Percentiles rank a stretch among this genome's conserved stretches.
Conservation (phyloP, 92 coral and sea anemone genomes). For the Plumapathes pennacea region DNA sequence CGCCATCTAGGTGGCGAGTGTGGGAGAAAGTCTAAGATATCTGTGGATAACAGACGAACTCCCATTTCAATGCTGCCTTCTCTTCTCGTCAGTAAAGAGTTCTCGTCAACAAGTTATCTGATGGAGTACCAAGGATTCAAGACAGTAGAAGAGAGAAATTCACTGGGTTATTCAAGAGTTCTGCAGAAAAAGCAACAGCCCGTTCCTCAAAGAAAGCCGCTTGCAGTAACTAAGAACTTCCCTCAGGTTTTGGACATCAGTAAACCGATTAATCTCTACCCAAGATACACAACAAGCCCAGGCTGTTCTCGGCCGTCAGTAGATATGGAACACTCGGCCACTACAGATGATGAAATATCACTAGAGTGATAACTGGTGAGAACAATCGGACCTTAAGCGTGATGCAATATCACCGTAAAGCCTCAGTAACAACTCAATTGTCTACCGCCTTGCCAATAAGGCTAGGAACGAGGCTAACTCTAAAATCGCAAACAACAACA, state of each 20-base stretch:
- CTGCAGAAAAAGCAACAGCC: constrained; percentile 25
- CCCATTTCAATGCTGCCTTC: constrained; percentile 8
- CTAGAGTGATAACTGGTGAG: too few species aligned
- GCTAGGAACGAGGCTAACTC: too few species aligned
- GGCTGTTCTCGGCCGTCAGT: too few species aligned
- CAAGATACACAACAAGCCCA: neutral
- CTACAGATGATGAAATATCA: too few species aligned
- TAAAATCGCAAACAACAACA: too few species aligned
- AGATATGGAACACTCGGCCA: too few species aligned
- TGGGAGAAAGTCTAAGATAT: neutral
- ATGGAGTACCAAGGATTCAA: constrained; percentile 50
- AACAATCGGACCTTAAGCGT: too few species aligned
- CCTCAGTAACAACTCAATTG: too few species aligned
- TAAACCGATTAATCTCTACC: constrained; percentile 32
- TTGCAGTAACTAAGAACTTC: neutral
- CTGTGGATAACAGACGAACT: neutral
- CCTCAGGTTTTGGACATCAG: constrained; percentile 42
- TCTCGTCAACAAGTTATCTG: constrained; percentile 25
- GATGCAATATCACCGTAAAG: too few species aligned
- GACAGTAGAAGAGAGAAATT: constrained; percentile 56
- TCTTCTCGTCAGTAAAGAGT: constrained; percentile 4
- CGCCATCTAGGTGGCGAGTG: neutral
- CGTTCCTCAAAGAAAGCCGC: constrained; percentile 4
- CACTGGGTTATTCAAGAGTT: constrained; percentile 21
- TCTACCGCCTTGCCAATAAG: too few species aligned